These are phyloP conservation scores for Temnopleurus reevesii DNA, from an alignment of 53 echinoderm and acorn worm genomes.

Conservation along the genomic window DNA sequence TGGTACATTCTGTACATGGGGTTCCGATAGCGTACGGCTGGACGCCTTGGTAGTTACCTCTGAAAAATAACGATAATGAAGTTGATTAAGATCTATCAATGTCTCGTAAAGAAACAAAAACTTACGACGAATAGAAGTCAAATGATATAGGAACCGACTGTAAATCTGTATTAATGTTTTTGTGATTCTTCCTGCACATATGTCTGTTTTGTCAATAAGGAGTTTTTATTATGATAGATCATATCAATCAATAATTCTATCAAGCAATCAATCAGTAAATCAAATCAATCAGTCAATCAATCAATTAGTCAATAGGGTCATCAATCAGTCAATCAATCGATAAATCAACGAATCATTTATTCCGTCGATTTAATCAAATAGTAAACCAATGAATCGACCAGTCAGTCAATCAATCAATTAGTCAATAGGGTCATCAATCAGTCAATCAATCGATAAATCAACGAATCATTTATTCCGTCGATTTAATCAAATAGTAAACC, in stretches of 20 bases:
- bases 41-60: slow-evolving; percentile 77
- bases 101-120: too few species aligned
- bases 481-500: background rate
- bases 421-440: background rate
- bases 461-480: background rate
- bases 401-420: background rate
- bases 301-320: background rate
- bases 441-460: too few species aligned
- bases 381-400: background rate
- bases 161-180: too few species aligned
- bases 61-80: background rate
- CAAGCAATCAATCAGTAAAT: background rate
- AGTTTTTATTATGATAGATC: too few species aligned
- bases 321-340: background rate
- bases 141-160: too few species aligned
- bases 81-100: too few species aligned
- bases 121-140: too few species aligned
- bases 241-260: background rate
- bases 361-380: background rate
- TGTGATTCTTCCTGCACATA: too few species aligned
- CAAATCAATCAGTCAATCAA: background rate
- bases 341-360: background rate
- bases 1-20: slow-evolving; percentile 72
- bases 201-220: too few species aligned
- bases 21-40: slow-evolving; percentile 72